Evolutionary conservation across 1,140 invertebrate species (phyloP), one percentile per base, ranked within the genome.

Genomic region (Sarcophaga bullata): DNA sequence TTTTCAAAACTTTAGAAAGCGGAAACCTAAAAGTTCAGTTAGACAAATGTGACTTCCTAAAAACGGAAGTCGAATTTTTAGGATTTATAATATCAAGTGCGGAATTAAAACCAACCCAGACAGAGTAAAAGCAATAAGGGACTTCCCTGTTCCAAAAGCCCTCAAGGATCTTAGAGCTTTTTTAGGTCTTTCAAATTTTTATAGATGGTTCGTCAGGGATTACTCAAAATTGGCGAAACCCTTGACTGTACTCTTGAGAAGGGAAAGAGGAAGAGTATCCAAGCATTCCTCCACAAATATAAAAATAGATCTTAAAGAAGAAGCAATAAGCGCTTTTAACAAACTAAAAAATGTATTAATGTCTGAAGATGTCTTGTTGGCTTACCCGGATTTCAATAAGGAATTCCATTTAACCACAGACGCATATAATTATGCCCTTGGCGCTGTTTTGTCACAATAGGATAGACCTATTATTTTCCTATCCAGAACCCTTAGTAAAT

Each of bases 1-100:
- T 82, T 17, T 75, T 82, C 17, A 52, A 54, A 49, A 82, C 15
- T 52, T 83, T 92, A 6, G 75, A 84, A 25, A 80, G 84, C 19
- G 88, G 90, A n/a, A 86, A 87, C 19, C 83, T 92, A 6, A 92
- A 90, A 62, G 50, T 83, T 90, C 52, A 54, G 52, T 54, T 54
- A 15, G 52, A 54, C 52, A 54, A 54, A 54, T 54, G 1, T 54
- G 52, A 54, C 10, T 54, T 54, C 5, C 15, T 11, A 5, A 54
- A 54, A 54, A 15, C 2, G 52, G 52, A 54, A 54, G 15, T 82
- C n/a, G 8, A 81, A 52, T 84, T 62, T 25, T 48, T 82, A 13
- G 82, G 81, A 6, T 84, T 78, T 54, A 73, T 72, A 72, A 17
- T 37, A 72, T 72, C 17, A 6, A 72, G 19, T 19, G 10, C 5